These are phyloP conservation scores for Peromyscus maniculatus DNA, from an alignment of 2,113 vertebrate species.

Conservation along the genomic window DNA sequence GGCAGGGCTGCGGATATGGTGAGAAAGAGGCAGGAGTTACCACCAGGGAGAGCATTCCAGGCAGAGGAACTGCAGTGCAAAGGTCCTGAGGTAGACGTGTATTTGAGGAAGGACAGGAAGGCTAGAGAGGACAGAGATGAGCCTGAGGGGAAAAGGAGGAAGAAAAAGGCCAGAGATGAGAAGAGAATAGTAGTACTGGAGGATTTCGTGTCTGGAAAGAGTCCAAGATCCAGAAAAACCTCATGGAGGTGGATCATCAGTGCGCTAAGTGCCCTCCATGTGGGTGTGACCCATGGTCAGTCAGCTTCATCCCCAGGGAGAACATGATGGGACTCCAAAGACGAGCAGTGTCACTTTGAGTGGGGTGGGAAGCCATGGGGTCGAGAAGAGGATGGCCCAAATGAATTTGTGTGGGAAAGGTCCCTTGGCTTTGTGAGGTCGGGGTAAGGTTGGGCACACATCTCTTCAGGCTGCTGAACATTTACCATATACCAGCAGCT, in stretches of 20 bases:
- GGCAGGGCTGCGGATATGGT: background rate
- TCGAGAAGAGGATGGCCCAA: background rate
- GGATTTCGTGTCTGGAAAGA: background rate
- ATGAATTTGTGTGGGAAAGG: background rate
- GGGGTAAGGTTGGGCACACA: background rate
- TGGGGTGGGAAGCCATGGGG: background rate
- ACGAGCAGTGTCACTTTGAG: background rate
- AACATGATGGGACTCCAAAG: background rate
- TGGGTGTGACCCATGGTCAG: background rate
- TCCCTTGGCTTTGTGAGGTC: background rate
- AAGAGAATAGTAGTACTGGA: background rate
- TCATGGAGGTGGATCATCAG: background rate
- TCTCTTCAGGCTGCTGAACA: background rate
- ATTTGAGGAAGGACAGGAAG: background rate
- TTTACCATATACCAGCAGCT: background rate
- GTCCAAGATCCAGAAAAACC: background rate
- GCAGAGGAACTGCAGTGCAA: background rate
- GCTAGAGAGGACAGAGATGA: background rate
- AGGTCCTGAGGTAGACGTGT: background rate
- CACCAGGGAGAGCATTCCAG: background rate
- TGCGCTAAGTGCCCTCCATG: background rate
- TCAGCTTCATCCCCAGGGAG: background rate
- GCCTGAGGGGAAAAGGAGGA: background rate
- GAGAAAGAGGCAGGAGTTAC: background rate
- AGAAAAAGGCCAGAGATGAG: background rate